Evolutionary conservation across 2,888 invertebrate genomes (phyloP), one percentile per base, ranked within the genome.

Genomic region (Polydesmus complanatus): DNA sequence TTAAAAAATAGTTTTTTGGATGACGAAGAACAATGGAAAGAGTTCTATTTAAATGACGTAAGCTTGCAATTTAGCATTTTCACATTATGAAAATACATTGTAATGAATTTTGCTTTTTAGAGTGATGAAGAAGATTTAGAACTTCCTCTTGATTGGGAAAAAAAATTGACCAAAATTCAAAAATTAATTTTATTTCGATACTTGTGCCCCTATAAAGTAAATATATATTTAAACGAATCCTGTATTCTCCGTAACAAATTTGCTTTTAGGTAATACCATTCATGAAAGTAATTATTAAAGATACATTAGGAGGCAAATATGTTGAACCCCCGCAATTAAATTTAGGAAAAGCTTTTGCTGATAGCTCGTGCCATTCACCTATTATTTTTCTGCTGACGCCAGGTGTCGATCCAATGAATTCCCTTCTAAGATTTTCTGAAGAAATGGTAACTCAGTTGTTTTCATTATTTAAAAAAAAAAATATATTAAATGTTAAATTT

Each of bases 31-130:
- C 66, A 67, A 52, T 76, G 75, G 74, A 73, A 83, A 86, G 59
- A 85, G 85, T 18, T 88, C 81, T 26, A 83, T 86, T 59, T 85
- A 84, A 72, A 71, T 61, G 49, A 65, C 78, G 88, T 86, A 74
- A 69, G 71, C 67, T 5, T 48, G 14, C 2, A 27, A 18, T n/a
- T n/a, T n/a, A n/a, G n/a, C 2, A 27, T 18, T 22, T 8, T 8
- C 27, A 5, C 2, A 56, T 11, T 51, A 51, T 51, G 8, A 21
- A 48, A 27, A 26, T 5, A 56, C 11, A 19, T 54, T 37, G 26
- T 58, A 58, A 59, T 50, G 61, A 52, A 3, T 52, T n/a, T 48
- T 60, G 23, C 2, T 8, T 18, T 47, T 49, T 25, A 65, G 65
- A 51, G 23, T 26, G 67, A 67, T 48, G 62, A 66, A 1, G 62